Evolutionary conservation across 2,797 vertebrate species (phyloP), one percentile per base, ranked within the genome.

Genomic region (Sebastes minor): DNA sequence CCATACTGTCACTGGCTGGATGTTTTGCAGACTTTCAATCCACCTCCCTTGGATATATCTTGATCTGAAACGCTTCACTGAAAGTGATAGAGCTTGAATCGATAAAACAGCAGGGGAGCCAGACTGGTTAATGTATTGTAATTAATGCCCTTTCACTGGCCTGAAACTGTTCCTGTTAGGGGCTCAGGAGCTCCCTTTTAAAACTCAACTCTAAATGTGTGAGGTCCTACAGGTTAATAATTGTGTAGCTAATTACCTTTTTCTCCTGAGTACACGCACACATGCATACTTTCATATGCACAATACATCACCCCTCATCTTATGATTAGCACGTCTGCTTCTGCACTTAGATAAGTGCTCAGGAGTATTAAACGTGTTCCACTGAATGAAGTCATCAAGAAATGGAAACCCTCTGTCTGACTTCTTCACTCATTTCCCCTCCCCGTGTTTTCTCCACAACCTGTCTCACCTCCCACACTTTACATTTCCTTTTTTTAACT

Each of bases 381-480:
- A 73, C 78, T 49, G 65, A 86, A 88, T 91, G 83, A 90, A 89
- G 82, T 93, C 89, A 92, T 84, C 65, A 76, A 80, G 71, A 81
- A 86, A 88, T 81, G 66, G 86, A 85, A 84, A 69, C 61, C 68
- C 82, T 71, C 68, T 5, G 59, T 82, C 71, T 88, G 87, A 88
- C 76, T 85, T 80, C 46, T 14, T 75, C 55, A 20, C 42, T 79
- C 68, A 16, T 74, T 68, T 80, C 67, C 61, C 59, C 53, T 42
- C 77, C 35, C 46, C 20, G 4, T 81, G 79, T 74, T 84, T 71
- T 81, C 75, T 68, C 73, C 67, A 23, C 78, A 73, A 77, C 67
- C 63, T 81, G 28, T 52, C 76, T 76, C 18, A 13, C 59, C 59
- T 61, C 42, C 33, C 33, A 57, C 28, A 27, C 70, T 75, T 80